A percentile compares a stretch with the other conserved stretches of the same genome.
Evolutionary conservation across 2,888 invertebrate species (phyloP).

Genomic region (Slavum lentiscoides): DNA sequence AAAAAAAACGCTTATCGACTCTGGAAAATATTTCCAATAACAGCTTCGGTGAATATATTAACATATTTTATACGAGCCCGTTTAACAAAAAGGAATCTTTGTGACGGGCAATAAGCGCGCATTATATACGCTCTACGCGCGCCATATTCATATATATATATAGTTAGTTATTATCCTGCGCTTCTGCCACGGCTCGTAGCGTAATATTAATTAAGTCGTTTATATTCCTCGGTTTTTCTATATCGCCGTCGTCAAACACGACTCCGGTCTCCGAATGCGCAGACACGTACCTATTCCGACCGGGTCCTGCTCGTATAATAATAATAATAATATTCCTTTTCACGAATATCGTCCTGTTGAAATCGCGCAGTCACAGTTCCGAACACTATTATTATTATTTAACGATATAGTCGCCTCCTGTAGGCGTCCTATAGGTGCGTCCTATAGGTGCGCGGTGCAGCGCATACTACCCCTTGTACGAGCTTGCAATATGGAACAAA

Average conservation of each 20-base stretch:
- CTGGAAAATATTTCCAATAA: too few species aligned
- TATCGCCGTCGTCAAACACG: slow-evolving; percentile 22
- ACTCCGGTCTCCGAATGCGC: slow-evolving; percentile 25
- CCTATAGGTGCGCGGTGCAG: too few species aligned
- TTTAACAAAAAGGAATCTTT: too few species aligned
- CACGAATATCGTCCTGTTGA: slow-evolving; percentile 16
- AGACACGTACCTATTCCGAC: slow-evolving; percentile 31
- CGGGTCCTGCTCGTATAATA: background rate
- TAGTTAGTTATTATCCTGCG: background rate
- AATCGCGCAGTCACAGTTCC: background rate
- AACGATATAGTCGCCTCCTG: background rate
- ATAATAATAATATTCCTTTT: slow-evolving; percentile 1
- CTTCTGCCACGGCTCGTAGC: background rate
- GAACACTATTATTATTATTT: too few species aligned
- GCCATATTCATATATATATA: background rate
- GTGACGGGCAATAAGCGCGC: too few species aligned
- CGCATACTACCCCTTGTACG: too few species aligned
- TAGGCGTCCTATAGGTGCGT: too few species aligned
- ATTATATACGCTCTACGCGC: background rate
- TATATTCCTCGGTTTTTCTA: slow-evolving; percentile 39
- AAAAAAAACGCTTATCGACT: too few species aligned
- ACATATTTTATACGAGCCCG: too few species aligned
- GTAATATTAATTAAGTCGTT: slow-evolving; percentile 48
- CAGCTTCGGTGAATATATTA: too few species aligned
- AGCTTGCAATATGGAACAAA: too few species aligned